Base-by-base conservation (phyloP, 2,113 vertebrate species). In the Antennarius striatus region DNA sequence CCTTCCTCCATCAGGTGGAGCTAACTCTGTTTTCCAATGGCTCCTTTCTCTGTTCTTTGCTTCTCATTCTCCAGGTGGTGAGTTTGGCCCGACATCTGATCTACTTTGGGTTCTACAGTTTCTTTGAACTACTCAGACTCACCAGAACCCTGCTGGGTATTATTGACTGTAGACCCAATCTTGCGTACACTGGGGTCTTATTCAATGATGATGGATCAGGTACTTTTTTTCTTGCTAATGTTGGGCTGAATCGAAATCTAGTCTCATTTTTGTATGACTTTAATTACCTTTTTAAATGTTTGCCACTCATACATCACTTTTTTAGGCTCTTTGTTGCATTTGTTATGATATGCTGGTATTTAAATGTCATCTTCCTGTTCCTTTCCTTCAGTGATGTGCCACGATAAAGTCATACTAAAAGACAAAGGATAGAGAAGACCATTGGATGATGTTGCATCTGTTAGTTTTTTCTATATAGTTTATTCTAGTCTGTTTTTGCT, bases 81-180 rank as follows among this genome's bases (percentile, higher is more conserved):
- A 99, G 95, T 79, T 90, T 99, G 77, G 97, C 97, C 17, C 92
- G 96, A 88, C 96, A 99, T 81, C 91, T 99, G 85, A 99, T 99
- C 90, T 99, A 99, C 91, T 99, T 99, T 75, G 98, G 98, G 54
- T 99, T 99, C 95, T 99, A 99, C 86, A 99, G 96, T 88, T 99
- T 99, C 90, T 96, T 95, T 6, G 97, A 99, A 90, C 91, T 99
- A 56, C 92, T 99, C 74, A 90, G 97, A 70, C 92, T 99, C 78
- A 99, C 98, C 0, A 93, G 96, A 65, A 99, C 97, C 0, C 92
- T 99, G 69, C 90, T 99, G 62, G 95, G 96, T 66, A 99, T 99
- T 80, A 97, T 99, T 0, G 98, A 99, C 92, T 99, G 96, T 0
- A 92, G 96, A 36, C 95, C 98, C 36, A 95, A 92, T 7, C 91